Conservation (phyloP, 2,113 vertebrate genomes). For the Orientallactaga bullata region DNA sequence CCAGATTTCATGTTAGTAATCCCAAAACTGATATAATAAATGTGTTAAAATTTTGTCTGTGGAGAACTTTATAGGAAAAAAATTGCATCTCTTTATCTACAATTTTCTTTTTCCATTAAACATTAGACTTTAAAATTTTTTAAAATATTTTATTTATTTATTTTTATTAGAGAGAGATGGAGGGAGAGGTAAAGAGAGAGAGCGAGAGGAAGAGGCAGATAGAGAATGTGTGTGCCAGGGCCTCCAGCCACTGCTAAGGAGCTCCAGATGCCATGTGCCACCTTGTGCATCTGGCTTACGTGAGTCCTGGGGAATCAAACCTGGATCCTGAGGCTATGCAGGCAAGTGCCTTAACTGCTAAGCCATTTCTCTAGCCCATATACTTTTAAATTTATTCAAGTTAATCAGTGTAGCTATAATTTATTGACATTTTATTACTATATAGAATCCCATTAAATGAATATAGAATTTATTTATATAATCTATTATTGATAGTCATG, state of each 20-base stretch:
- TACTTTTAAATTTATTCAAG: not conserved
- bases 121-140: not conserved
- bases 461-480: not conserved
- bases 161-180: too few relatives aligned
- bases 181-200: too few relatives aligned
- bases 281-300: too few relatives aligned
- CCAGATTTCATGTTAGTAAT: not conserved
- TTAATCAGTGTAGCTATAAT: not conserved
- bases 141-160: too few relatives aligned
- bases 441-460: not conserved
- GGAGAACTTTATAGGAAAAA: not conserved
- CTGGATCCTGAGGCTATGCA: too few relatives aligned
- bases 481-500: not conserved
- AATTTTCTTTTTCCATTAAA: not conserved
- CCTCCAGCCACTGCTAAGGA: too few relatives aligned
- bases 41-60: not conserved
- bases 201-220: too few relatives aligned
- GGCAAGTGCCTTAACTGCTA: too few relatives aligned
- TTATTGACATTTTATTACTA: not conserved
- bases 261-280: too few relatives aligned
- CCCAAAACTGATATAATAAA: not conserved
- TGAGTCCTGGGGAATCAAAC: too few relatives aligned
- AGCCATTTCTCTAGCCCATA: too few relatives aligned
- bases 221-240: too few relatives aligned
- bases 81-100: not conserved